Evolutionary conservation across 2,888 invertebrate genomes (phyloP), one percentile per base, ranked within the genome.

Genomic region (Harpalus rufipes): DNA sequence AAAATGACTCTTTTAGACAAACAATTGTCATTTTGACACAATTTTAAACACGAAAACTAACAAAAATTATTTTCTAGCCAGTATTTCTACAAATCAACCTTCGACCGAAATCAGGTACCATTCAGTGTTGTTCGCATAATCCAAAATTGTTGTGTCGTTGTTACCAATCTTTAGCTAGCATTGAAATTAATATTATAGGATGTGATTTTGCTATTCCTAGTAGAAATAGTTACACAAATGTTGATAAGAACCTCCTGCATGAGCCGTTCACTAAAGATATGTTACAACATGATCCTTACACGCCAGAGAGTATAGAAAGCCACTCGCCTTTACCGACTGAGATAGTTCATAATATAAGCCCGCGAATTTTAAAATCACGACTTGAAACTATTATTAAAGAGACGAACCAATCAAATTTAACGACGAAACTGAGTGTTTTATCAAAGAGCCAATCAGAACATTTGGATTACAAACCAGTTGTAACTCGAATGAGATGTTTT

Each of bases 271-370:
- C 92, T 87, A 91, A 91, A 87, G 90, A 90, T 84, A 91, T 90
- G 91, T 87, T 91, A 51, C 87, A 88, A 88, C 91, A 94, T 88
- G 96, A 96, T 87, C 96, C 96, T 0, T 96, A 96, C 88, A 96
- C 96, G 0, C 96, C 96, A n/a, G 96, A 96, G 88, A 96, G 96
- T 90, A 92, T 94, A 86, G 96, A 96, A 88, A 96, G 96, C 21
- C 95, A 94, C 88, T 95, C 95, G 65, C 96, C 96, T 0, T 92
- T 92, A 86, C 92, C 93, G 0, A 94, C 92, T 86, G 88, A 85
- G 84, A 41, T 76, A 85, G 51, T 8, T 18, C 18, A 82, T 61
- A 44, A 61, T 16, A 84, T 95, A 0, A 94, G 94, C 0, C 94
- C 95, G 0, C 91, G 93, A 2, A 94, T 94, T 87, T 90, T 95